Evolutionary conservation across 2,113 vertebrate genomes (phyloP), one percentile per base, ranked within the genome.

Genomic region (Plestiodon gilberti): DNA sequence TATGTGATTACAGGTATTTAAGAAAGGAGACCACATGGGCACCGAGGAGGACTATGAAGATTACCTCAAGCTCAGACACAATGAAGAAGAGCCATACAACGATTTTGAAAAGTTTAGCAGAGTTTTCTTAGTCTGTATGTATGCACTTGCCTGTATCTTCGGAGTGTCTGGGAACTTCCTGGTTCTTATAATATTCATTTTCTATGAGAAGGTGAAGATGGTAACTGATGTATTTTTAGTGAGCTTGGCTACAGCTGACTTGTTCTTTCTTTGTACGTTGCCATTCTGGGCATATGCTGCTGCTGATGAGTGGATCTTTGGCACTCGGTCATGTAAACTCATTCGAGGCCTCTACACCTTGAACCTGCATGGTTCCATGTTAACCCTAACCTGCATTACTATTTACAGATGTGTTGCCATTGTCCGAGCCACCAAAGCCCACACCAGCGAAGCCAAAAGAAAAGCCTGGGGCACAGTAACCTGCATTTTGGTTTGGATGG

Each of bases 201-300:
- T 93, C 88, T 95, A 91, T 18, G 88, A 92, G 89, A 96, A 95
- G 88, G 73, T 88, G 55, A 95, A 88, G 87, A 95, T 1, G 0
- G 20, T 95, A 40, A 95, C 95, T 0, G 94, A 97, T 3, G 11
- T 93, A 52, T 87, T 95, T 89, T 91, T 96, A 83, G 55, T 95
- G 75, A 97, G 96, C 5, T 14, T 97, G 82, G 93, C 95, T 22
- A n/a, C 91, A 86, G 96, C 95, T 0, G 94, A 96, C 82, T 91
- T 95, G 64, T 40, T 96, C 74, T 96, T 97, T 15, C 87, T 96
- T 62, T 94, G 93, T 64, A 97, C 93, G 0, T 78, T 96, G 87
- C 93, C 95, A 25, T 95, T 96, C 75, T 96, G 95, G 90, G 89
- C 92, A 81, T 92, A 95, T 2, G 87, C 92, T 1, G 89, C 85